phyloP scores from a whole-genome alignment of 23 tunicate genomes.

The Ascidia mentula region DNA sequence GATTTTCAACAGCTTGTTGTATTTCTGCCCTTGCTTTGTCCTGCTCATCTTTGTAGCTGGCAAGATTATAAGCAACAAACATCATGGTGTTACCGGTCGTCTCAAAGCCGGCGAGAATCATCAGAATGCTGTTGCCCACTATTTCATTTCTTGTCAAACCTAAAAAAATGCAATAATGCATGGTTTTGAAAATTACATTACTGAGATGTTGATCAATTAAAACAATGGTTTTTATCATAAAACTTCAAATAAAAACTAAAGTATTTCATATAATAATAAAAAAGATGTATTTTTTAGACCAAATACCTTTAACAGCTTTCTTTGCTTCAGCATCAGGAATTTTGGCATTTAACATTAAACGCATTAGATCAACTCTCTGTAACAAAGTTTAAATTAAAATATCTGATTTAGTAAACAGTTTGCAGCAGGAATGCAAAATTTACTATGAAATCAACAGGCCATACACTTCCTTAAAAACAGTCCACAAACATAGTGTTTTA shows the following conservation, averaged over 20 bases:
- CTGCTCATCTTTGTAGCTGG: conserved; percentile 59
- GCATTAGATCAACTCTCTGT: conserved; percentile 6
- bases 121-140: conserved; percentile 60
- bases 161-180: neutral
- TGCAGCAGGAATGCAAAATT: neutral
- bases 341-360: neutral
- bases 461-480: too few species aligned
- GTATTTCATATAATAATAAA: neutral
- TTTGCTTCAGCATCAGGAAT: neutral
- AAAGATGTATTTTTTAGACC: neutral
- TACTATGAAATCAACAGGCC: too few species aligned
- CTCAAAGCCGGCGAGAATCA: conserved; percentile 82
- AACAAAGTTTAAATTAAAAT: neutral
- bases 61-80: conserved; percentile 67
- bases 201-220: neutral
- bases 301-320: neutral
- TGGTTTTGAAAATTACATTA: neutral
- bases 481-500: too few species aligned
- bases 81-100: conserved; percentile 64
- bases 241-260: neutral
- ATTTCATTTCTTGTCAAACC: conserved; percentile 74
- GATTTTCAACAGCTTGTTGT: conserved; percentile 31
- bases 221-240: neutral
- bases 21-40: conserved; percentile 59
- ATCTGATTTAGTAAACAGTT: neutral